phyloP scores from a whole-genome alignment of 2,113 vertebrate genomes.

The Malurus melanocephalus region DNA sequence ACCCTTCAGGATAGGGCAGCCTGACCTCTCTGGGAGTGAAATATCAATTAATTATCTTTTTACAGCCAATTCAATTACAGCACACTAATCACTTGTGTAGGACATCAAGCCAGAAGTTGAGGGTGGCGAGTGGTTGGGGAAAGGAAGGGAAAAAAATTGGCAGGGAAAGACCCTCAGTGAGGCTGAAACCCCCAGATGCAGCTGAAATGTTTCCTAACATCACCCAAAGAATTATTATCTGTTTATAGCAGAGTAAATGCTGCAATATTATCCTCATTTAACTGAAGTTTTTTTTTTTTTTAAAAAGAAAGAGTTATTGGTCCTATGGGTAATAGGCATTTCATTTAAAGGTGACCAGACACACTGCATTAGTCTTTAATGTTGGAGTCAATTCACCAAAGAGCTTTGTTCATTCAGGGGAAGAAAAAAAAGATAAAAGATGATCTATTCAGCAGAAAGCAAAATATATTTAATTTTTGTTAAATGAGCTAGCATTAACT shows the following conservation, averaged over 20 bases:
- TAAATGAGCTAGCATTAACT: neutral
- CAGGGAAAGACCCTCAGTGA: neutral
- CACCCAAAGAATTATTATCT: constrained; percentile 53
- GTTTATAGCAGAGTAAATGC: constrained; percentile 24
- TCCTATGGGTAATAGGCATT: constrained; percentile 4
- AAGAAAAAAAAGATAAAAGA: neutral
- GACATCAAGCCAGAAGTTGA: constrained; percentile 38
- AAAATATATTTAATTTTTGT: constrained; percentile 8
- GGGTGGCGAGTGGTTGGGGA: neutral
- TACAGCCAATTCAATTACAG: constrained; percentile 74
- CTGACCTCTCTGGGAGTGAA: constrained; percentile 77
- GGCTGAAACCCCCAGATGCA: neutral
- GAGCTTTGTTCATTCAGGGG: neutral
- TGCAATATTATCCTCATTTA: constrained; percentile 19
- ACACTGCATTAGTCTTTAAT: constrained; percentile 65
- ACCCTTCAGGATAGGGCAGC: constrained; percentile 62
- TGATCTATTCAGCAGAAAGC: constrained; percentile 11
- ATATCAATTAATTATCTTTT: constrained; percentile 80
- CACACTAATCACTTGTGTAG: constrained; percentile 76
- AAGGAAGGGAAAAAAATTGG: neutral
- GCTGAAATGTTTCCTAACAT: constrained; percentile 25
- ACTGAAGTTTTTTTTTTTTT: constrained; percentile 26
- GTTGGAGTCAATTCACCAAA: constrained; percentile 33
- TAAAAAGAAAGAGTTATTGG: constrained; percentile 13
- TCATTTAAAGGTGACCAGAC: constrained; percentile 72